Evolutionary conservation across 30 jellyfish, hydroid and myxozoan species (phyloP).

Genomic region (Chrysaora quinquecirrha): DNA sequence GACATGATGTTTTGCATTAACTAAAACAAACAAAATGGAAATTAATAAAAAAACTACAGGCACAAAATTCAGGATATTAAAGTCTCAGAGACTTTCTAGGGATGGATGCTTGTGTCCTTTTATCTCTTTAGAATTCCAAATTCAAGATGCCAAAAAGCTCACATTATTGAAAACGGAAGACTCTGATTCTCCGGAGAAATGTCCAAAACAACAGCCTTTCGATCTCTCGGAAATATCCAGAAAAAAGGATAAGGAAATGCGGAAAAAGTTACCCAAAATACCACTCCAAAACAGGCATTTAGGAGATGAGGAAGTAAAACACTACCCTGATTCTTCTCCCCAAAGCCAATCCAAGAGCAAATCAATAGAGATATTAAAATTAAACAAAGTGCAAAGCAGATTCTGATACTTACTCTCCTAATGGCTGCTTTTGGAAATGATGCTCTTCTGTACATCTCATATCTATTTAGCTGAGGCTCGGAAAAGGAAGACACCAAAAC

Average conservation of each 20-base stretch:
- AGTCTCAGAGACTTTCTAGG: background rate
- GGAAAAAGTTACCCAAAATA: no score
- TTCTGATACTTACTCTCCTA: constrained; percentile 92
- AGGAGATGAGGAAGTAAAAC: no score
- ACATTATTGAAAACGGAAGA: background rate
- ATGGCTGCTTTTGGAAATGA: constrained; percentile 98
- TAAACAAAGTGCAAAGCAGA: no score
- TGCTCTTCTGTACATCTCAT: constrained; percentile 96
- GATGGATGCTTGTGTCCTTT: background rate
- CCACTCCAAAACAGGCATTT: no score
- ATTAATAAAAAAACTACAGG: background rate
- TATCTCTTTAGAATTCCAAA: background rate
- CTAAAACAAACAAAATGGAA: constrained; percentile 32
- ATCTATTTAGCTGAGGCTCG: constrained; percentile 90
- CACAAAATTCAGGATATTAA: background rate
- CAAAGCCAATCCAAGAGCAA: no score
- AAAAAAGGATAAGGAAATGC: no score
- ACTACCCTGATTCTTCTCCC: no score
- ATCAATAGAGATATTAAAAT: no score
- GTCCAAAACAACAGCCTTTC: no score
- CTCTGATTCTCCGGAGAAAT: background rate
- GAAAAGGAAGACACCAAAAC: constrained; percentile 90
- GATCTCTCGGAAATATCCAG: no score
- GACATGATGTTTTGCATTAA: constrained; percentile 94
- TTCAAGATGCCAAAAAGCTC: background rate